These are phyloP conservation scores for Drosophila maculinotata DNA, from an alignment of 2,888 invertebrate species.

Conservation along the genomic window DNA sequence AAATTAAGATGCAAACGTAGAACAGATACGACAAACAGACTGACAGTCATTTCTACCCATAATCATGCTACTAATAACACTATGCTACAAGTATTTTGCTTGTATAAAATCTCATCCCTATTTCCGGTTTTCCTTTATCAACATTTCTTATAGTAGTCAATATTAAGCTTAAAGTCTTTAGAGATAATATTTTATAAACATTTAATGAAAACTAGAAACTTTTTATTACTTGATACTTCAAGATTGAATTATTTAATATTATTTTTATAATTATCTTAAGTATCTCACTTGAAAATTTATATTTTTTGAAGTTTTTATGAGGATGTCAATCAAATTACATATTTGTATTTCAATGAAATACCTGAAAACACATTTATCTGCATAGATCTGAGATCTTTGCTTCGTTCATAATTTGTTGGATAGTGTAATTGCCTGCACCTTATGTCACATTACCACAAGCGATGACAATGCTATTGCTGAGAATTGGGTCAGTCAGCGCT, in stretches of 20 bases:
- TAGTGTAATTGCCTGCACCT: constrained; percentile 71
- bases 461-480: constrained; percentile 58
- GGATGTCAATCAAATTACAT: no score
- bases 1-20: constrained; percentile 67
- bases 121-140: no score
- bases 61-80: constrained; percentile 35
- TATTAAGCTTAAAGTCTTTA: no score
- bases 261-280: no score
- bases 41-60: constrained; percentile 36
- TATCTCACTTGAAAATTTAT: no score
- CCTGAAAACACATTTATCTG: neutral
- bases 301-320: no score
- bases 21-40: constrained; percentile 14
- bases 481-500: constrained; percentile 60
- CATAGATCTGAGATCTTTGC: neutral
- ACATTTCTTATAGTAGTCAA: no score
- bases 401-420: constrained; percentile 45
- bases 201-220: no score
- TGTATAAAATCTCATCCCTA: neutral
- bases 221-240: no score
- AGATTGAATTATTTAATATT: no score
- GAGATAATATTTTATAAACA: no score
- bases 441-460: constrained; percentile 77
- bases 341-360: neutral
- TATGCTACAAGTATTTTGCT: constrained; percentile 4